Evolutionary conservation across 2,113 vertebrate genomes (phyloP).

Genomic region (Eublepharis macularius): DNA sequence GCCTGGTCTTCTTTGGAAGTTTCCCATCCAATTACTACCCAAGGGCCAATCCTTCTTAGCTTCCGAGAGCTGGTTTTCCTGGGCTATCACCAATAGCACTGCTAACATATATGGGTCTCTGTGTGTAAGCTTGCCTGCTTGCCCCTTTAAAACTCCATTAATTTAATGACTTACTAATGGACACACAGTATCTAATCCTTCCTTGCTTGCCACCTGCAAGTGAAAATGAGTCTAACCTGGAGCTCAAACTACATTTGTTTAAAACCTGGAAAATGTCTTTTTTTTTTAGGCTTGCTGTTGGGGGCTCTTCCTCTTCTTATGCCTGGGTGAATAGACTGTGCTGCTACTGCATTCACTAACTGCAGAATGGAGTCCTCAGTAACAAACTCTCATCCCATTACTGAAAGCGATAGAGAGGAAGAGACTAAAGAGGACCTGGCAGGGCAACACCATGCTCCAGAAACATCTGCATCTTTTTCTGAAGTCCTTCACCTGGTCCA

Average conservation of each 20-base stretch:
- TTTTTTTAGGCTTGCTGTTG: background rate
- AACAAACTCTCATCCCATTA: background rate
- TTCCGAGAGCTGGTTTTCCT: too few species aligned
- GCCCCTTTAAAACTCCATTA: too few species aligned
- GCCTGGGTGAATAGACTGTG: background rate
- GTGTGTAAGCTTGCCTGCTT: too few species aligned
- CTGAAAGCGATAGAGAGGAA: background rate
- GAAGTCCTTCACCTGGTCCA: constrained; percentile 32
- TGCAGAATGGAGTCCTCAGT: background rate
- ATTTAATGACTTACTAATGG: background rate
- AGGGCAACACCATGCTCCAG: background rate
- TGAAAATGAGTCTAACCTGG: background rate
- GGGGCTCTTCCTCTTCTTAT: background rate
- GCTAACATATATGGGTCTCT: too few species aligned
- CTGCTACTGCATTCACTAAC: too few species aligned
- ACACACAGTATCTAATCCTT: background rate
- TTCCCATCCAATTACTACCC: too few species aligned
- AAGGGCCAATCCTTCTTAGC: too few species aligned
- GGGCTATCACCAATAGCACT: too few species aligned
- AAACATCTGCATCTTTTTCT: constrained; percentile 14
- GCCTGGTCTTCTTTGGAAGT: too few species aligned
- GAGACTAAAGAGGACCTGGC: background rate
- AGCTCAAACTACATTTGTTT: background rate
- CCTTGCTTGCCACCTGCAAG: background rate
- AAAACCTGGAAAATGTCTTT: background rate